A percentile compares a stretch with the other conserved stretches of the same genome.
Evolutionary conservation across 2,888 invertebrate species (phyloP).

Genomic region (Hemicrepidius hirtus): DNA sequence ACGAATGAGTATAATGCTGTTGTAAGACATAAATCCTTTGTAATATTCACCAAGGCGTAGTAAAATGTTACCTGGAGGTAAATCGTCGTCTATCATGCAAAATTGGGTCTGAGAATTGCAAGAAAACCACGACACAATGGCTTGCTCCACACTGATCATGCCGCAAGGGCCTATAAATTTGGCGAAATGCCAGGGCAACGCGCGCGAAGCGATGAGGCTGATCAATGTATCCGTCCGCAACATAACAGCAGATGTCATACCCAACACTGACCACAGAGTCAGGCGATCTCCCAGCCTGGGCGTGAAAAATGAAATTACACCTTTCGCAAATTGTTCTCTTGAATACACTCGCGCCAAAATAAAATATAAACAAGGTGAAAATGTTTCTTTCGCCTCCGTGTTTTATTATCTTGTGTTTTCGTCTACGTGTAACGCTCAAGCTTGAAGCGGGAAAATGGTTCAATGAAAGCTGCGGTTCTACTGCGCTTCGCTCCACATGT

Average conservation of each 20-base stretch:
- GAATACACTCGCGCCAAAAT: neutral
- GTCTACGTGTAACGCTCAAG: neutral
- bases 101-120: conserved; percentile 15
- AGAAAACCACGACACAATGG: conserved; percentile 26
- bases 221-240: conserved; percentile 32
- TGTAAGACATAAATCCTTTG: no score
- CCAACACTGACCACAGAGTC: conserved; percentile 6
- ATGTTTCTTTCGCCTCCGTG: conserved; percentile 1
- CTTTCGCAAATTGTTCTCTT: conserved; percentile 9
- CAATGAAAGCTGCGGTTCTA: conserved; percentile 2
- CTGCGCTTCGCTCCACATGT: conserved; percentile 31
- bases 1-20: no score
- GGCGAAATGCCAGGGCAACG: conserved; percentile 23
- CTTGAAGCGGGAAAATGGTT: neutral
- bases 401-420: conserved; percentile 16
- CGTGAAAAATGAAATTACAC: conserved; percentile 8
- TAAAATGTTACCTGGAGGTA: conserved; percentile 4
- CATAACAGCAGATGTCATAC: conserved; percentile 30
- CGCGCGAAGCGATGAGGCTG: conserved; percentile 22
- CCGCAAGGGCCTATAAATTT: conserved; percentile 36
- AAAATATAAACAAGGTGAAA: conserved; percentile 16
- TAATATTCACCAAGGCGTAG: neutral
- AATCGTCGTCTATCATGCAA: conserved; percentile 16
- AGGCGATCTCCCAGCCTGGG: neutral
- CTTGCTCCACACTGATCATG: conserved; percentile 22